These are phyloP conservation scores for Saimiri boliviensis DNA, from an alignment of 2,113 vertebrate genomes.

Conservation along the genomic window DNA sequence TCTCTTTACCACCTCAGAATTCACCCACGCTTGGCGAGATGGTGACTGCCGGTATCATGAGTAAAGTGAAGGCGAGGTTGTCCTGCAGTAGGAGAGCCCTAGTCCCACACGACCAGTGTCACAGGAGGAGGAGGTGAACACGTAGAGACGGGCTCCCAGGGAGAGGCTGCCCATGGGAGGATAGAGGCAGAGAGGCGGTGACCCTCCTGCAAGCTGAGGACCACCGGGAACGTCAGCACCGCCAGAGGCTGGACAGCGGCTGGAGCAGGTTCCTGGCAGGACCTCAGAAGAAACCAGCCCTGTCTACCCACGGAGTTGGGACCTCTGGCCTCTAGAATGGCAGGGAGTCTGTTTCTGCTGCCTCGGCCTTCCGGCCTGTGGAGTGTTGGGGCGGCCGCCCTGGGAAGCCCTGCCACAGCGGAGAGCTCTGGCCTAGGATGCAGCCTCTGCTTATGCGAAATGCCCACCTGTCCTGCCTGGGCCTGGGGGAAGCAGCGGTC, in stretches of 20 bases:
- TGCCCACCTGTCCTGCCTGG: not conserved
- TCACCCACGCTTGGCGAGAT: no score
- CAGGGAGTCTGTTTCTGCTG: not conserved
- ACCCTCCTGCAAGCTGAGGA: not conserved
- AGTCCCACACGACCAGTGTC: fast-evolving
- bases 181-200: not conserved
- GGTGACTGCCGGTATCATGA: not conserved
- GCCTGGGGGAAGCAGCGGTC: not conserved
- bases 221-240: not conserved
- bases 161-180: fast-evolving
- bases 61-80: not conserved
- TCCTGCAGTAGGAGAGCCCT: not conserved
- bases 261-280: not conserved
- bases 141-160: not conserved
- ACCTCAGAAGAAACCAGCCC: not conserved
- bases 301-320: not conserved
- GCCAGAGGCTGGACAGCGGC: not conserved
- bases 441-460: not conserved
- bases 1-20: not conserved
- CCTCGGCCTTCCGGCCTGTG: not conserved
- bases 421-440: not conserved
- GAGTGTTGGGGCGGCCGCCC: not conserved
- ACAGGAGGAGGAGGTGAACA: not conserved
- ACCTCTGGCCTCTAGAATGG: not conserved
- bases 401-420: not conserved